A percentile compares a stretch with the other conserved stretches of the same genome.
phyloP scores from a whole-genome alignment of 2,888 invertebrate species.

The Dynastes grantii region DNA sequence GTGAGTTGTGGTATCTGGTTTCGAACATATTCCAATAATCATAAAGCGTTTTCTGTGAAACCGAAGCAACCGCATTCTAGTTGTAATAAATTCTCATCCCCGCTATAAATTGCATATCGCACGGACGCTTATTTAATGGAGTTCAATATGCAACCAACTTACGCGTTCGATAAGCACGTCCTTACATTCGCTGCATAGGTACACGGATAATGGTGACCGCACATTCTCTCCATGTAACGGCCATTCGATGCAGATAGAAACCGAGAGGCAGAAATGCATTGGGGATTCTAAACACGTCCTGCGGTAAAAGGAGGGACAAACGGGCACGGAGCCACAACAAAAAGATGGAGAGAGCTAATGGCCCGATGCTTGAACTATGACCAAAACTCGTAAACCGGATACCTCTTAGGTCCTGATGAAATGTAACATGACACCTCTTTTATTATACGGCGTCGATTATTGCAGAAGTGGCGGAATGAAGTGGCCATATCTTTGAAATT shows the following conservation, averaged over 20 bases:
- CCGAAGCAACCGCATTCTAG: not conserved
- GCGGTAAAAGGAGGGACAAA: slow-evolving; percentile 26
- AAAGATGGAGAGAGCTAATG: slow-evolving; percentile 34
- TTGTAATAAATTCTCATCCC: not conserved
- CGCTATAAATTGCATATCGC: not conserved
- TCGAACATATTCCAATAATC: no score
- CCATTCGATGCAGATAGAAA: slow-evolving; percentile 19
- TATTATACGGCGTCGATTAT: slow-evolving; percentile 37
- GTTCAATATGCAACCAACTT: not conserved
- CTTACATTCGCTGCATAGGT: not conserved
- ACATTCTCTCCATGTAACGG: slow-evolving; percentile 20
- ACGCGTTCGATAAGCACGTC: slow-evolving; percentile 1
- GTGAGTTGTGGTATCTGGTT: no score
- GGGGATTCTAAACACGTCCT: slow-evolving; percentile 35
- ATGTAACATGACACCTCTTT: slow-evolving; percentile 43
- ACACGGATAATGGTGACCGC: slow-evolving; percentile 3
- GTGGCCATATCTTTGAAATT: slow-evolving; percentile 28
- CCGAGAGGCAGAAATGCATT: slow-evolving; percentile 15
- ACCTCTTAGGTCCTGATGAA: slow-evolving; percentile 33
- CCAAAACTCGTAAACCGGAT: slow-evolving; percentile 40
- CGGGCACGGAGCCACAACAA: not conserved
- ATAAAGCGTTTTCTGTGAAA: not conserved
- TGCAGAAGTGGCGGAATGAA: slow-evolving; percentile 26
- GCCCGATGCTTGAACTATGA: slow-evolving; percentile 41
- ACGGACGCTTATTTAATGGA: not conserved